These are phyloP conservation scores for Argya squamiceps DNA, from an alignment of 2,797 vertebrate species.

Conservation along the genomic window DNA sequence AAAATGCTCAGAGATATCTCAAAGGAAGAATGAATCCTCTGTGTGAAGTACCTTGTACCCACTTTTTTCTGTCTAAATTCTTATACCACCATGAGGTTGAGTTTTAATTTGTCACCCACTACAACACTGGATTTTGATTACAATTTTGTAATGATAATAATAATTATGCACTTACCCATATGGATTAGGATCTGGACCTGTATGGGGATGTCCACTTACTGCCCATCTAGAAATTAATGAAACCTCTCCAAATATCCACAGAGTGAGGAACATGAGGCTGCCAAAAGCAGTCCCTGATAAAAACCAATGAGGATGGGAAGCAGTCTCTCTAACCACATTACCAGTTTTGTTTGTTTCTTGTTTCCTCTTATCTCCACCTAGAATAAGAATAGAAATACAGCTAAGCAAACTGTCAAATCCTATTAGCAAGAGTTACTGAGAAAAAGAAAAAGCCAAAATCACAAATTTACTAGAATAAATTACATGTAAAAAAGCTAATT, in stretches of 20 bases:
- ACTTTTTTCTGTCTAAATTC: not conserved
- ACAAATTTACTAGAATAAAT: not conserved
- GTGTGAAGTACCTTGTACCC: not conserved
- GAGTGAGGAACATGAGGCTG: conserved; percentile 72
- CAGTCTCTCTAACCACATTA: not conserved
- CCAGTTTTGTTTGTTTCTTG: conserved; percentile 11
- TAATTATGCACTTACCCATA: conserved; percentile 67
- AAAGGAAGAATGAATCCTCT: not conserved
- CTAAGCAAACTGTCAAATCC: not conserved
- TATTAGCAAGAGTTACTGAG: not conserved
- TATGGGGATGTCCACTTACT: conserved; percentile 75
- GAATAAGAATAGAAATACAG: not conserved
- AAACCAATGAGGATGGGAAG: conserved; percentile 23
- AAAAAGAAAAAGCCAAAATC: not conserved
- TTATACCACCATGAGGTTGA: not conserved
- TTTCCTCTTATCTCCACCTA: conserved; percentile 18
- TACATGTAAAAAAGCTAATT: not conserved
- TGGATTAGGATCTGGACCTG: conserved; percentile 78
- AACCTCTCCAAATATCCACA: conserved; percentile 80
- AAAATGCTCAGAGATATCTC: not conserved
- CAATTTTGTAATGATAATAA: not conserved
- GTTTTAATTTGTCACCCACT: not conserved
- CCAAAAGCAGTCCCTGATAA: conserved; percentile 72
- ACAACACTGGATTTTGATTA: not conserved
- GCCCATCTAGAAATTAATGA: conserved; percentile 78